Evolutionary conservation across 2,888 invertebrate species (phyloP).

Genomic region (Orchesellides sinensis): DNA sequence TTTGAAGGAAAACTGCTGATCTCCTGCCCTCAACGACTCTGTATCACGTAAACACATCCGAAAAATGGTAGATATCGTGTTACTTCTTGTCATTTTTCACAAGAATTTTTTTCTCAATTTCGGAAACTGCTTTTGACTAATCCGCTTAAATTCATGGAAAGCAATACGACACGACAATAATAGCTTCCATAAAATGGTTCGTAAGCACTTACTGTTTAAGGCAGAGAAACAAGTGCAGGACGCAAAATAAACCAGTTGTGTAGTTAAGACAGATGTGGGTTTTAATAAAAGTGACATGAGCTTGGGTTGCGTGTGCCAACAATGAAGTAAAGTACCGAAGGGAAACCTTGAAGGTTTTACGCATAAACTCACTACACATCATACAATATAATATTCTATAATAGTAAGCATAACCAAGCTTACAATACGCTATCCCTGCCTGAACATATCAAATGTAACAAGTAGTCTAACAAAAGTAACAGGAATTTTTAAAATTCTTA

Average conservation of each 20-base stretch:
- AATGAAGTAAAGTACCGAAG: neutral
- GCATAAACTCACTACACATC: constrained; percentile 28
- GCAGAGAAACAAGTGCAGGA: neutral
- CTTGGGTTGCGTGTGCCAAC: constrained; percentile 31
- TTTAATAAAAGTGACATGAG: constrained; percentile 18
- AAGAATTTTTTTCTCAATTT: constrained; percentile 17
- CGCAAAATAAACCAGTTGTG: too few species aligned
- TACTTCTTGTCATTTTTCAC: constrained; percentile 21
- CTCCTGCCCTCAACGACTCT: neutral
- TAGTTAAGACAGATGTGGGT: constrained; percentile 29
- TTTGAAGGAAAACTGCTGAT: constrained; percentile 14
- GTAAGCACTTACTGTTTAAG: too few species aligned
- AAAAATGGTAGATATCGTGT: neutral
- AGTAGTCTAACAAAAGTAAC: too few species aligned
- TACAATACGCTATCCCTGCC: neutral
- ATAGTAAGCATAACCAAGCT: too few species aligned
- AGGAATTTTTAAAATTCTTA: too few species aligned
- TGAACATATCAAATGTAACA: constrained; percentile 25
- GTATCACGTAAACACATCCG: neutral
- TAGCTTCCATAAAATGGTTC: neutral
- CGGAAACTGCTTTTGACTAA: constrained; percentile 29
- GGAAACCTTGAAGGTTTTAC: constrained; percentile 15
- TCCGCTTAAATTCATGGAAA: constrained; percentile 37
- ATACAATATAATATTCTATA: constrained; percentile 32
- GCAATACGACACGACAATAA: constrained; percentile 6